Evolutionary conservation across 2,797 vertebrate genomes (phyloP), one percentile per base, ranked within the genome.

Genomic region (Periparus ater): DNA sequence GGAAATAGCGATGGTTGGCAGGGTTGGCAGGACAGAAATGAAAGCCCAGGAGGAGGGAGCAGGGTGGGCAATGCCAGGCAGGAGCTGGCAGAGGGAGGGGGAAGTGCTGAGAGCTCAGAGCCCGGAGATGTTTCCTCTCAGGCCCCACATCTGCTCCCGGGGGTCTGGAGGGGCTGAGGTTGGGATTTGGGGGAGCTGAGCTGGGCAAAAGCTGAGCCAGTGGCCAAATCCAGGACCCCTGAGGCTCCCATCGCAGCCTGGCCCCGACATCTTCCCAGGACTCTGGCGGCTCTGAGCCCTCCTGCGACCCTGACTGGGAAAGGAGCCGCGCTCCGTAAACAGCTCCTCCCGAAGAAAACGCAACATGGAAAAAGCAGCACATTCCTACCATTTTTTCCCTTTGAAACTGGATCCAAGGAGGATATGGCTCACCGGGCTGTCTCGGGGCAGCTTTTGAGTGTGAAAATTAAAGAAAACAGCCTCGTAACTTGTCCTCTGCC

Each of bases 351-450:
- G 6, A 42, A 11, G 38, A 36, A n/a, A 58, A 54, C 1, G 21
- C 60, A 14, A 32, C 80, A 76, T 76, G 95, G 95, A 95, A 96
- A 95, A 92, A 94, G 86, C 86, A 92, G 94, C 92, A 73, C 92
- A 94, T 96, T 95, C 94, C 89, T 51, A 3, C 3, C 10, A 71
- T 76, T 79, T 67, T 30, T 75, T 17, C 1, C 67, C 88, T 71
- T 63, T 38, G 84, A 89, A 92, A 86, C 4, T 13, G 73, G 92
- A 93, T 40, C 91, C 74, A 5, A 84, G 92, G 71, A 92, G 83
- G 92, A 75, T 20, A 32, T 1, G 0, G 63, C 91, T 66, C 86
- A 14, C 74, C 29, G 3, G 80, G 92, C 66, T 68, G 83, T 80
- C 90, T 61, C 0, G 0, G 30, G 45, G 86, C 1, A 0, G 80